Percentiles rank a stretch among this genome's conserved stretches.
These are phyloP conservation scores for Agapornis canus DNA, from an alignment of 2,797 vertebrate species.

Conservation along the genomic window DNA sequence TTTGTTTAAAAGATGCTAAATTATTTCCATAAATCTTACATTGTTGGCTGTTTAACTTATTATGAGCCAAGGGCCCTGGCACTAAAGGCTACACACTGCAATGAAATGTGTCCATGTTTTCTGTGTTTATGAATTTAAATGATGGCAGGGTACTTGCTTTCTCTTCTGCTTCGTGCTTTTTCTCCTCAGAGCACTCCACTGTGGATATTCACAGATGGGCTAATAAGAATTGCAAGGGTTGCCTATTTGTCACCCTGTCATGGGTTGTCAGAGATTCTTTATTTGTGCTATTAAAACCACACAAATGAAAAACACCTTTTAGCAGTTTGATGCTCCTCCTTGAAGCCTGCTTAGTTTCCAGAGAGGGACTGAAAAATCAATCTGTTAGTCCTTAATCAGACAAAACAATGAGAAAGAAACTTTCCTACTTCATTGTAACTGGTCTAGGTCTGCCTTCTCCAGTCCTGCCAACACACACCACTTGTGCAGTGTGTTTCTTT, in stretches of 20 bases:
- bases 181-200: constrained; percentile 28
- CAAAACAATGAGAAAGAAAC: not conserved
- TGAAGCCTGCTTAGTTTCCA: not conserved
- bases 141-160: constrained; percentile 2
- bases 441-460: not conserved
- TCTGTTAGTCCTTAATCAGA: not conserved
- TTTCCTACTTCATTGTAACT: not conserved
- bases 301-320: constrained; percentile 16
- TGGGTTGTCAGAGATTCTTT: constrained; percentile 29
- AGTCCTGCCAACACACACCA: not conserved
- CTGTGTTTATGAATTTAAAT: constrained; percentile 60
- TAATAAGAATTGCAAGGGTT: not conserved
- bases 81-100: not conserved
- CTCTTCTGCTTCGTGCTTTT: constrained; percentile 11
- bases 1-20: constrained; percentile 52
- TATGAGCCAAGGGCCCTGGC: constrained; percentile 4
- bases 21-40: constrained; percentile 48
- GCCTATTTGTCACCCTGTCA: constrained; percentile 42
- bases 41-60: constrained; percentile 46
- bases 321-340: not conserved
- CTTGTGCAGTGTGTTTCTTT: not conserved
- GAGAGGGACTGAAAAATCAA: not conserved
- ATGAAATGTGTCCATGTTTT: constrained; percentile 20
- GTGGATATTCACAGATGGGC: constrained; percentile 36
- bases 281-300: constrained; percentile 50